Percentiles rank a stretch among this genome's conserved stretches.
These are phyloP conservation scores for Listronotus bonariensis DNA, from an alignment of 1,140 invertebrate species.

Conservation along the genomic window DNA sequence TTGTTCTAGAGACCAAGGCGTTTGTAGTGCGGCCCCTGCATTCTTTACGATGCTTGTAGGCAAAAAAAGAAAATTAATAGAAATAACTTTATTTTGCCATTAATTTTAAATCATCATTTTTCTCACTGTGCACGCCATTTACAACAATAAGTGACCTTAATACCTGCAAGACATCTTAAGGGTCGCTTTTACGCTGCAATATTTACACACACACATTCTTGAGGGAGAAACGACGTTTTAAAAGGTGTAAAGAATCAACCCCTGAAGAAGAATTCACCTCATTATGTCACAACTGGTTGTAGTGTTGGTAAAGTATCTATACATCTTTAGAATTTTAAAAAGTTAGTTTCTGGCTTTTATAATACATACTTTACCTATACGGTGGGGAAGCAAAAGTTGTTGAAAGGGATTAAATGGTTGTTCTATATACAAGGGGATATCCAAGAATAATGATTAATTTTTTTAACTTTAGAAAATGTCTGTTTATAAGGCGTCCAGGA, in stretches of 20 bases:
- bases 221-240: constrained; percentile 31
- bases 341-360: constrained; percentile 14
- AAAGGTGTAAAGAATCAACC: constrained; percentile 35
- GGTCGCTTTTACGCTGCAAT: constrained; percentile 9
- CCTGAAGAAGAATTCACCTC: constrained; percentile 31
- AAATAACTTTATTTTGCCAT: too few relatives aligned
- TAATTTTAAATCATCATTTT: too few relatives aligned
- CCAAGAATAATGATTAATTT: too few relatives aligned
- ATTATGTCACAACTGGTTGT: constrained; percentile 35
- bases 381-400: not conserved
- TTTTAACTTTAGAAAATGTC: too few relatives aligned
- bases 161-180: constrained; percentile 14
- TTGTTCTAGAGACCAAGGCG: too few relatives aligned
- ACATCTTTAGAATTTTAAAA: constrained; percentile 22
- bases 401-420: constrained; percentile 16
- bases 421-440: too few relatives aligned
- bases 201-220: constrained; percentile 26
- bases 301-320: constrained; percentile 26
- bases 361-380: not conserved
- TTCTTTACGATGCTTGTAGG: too few relatives aligned
- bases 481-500: too few relatives aligned
- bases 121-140: too few relatives aligned
- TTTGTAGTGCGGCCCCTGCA: too few relatives aligned
- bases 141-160: constrained; percentile 23
- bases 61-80: too few relatives aligned